Conservation (phyloP, 2,888 invertebrate species). For the Polyommatus iphigenia region DNA sequence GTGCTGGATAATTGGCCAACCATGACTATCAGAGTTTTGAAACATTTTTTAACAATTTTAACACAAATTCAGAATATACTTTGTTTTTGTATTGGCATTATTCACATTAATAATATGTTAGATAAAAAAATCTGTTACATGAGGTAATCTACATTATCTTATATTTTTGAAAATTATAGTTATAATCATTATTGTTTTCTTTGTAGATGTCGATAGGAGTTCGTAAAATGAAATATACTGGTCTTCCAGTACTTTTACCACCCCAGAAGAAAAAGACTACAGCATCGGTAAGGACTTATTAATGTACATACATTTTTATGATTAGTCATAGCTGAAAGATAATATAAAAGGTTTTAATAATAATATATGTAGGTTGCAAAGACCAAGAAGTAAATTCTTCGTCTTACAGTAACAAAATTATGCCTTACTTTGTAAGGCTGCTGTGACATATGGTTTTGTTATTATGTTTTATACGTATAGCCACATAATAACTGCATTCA, state of each 20-base stretch:
- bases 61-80: background rate
- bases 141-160: background rate
- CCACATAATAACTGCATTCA: too few species aligned
- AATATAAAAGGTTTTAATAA: too few species aligned
- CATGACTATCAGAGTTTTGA: background rate
- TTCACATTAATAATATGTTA: background rate
- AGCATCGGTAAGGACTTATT: conserved; percentile 15
- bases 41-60: background rate
- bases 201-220: conserved; percentile 22
- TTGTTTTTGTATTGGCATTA: background rate
- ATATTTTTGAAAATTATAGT: background rate
- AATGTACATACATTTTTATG: background rate
- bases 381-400: background rate
- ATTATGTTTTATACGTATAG: too few species aligned
- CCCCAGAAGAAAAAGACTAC: conserved; percentile 25
- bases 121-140: background rate
- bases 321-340: too few species aligned
- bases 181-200: background rate
- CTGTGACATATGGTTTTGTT: too few species aligned
- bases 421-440: background rate
- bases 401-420: background rate
- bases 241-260: background rate
- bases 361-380: too few species aligned
- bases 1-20: conserved; percentile 30
- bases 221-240: conserved; percentile 27